phyloP scores from a whole-genome alignment of 1,140 invertebrate genomes.

The Anoplolepis gracilipes region DNA sequence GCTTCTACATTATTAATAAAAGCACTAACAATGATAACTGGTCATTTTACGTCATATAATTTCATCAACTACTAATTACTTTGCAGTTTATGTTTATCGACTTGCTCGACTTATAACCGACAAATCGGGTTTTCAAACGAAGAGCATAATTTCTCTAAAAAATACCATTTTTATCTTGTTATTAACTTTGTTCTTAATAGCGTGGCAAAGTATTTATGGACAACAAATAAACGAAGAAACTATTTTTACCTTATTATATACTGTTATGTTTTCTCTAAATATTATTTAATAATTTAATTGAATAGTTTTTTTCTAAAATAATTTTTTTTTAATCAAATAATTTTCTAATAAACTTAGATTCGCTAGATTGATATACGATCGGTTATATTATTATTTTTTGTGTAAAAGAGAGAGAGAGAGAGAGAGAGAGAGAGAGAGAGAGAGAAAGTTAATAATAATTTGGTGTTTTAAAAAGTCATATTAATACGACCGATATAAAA shows the following conservation, averaged over 20 bases:
- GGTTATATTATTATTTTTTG: constrained; percentile 22
- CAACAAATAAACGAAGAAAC: background rate
- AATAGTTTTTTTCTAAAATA: background rate
- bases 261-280: background rate
- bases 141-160: background rate
- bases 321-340: too few relatives aligned
- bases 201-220: background rate
- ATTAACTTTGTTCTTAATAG: background rate
- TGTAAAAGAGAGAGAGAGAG: background rate
- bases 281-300: background rate
- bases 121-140: background rate
- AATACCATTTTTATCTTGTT: background rate
- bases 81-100: constrained; percentile 24
- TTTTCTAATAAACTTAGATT: background rate
- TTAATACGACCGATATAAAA: background rate
- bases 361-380: background rate
- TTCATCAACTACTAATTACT: constrained; percentile 43
- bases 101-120: constrained; percentile 7
- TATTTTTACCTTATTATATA: background rate
- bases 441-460: constrained; percentile 54
- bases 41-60: constrained; percentile 51
- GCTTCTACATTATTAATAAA: constrained; percentile 55
- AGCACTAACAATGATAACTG: constrained; percentile 34
- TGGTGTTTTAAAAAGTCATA: background rate
- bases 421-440: background rate